These are phyloP conservation scores for Muntiacus reevesi DNA, from an alignment of 2,113 vertebrate genomes.

Conservation along the genomic window DNA sequence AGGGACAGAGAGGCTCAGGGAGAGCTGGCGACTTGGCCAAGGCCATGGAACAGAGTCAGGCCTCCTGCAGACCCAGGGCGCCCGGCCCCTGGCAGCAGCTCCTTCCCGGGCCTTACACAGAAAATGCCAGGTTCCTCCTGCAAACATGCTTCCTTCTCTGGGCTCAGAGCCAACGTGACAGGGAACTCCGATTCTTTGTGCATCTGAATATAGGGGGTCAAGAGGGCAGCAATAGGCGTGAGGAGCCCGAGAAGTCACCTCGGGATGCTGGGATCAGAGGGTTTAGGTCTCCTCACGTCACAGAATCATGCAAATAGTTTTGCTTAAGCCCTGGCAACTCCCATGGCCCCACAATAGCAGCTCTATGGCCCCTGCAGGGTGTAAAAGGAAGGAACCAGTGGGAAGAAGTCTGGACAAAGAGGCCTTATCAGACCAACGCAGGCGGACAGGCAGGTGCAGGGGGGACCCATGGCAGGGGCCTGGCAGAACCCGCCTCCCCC, in stretches of 20 bases:
- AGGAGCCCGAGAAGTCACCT: background rate
- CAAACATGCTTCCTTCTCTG: background rate
- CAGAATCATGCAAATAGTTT: slow-evolving; percentile 43
- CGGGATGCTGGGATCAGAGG: background rate
- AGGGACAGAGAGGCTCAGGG: background rate
- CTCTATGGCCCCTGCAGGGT: background rate
- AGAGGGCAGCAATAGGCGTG: background rate
- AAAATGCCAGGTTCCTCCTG: background rate
- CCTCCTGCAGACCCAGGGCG: background rate
- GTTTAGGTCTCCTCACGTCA: background rate
- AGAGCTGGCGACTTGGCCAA: background rate
- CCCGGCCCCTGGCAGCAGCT: background rate
- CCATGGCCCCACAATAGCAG: background rate
- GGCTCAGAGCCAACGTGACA: background rate
- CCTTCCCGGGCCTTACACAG: background rate
- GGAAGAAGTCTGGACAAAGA: background rate
- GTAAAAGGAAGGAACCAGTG: background rate
- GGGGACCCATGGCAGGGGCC: background rate
- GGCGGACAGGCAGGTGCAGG: background rate
- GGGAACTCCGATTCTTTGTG: background rate
- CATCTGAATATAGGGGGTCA: background rate
- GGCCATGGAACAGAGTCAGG: background rate
- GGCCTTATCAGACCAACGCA: slow-evolving; percentile 41
- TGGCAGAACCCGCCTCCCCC: background rate
- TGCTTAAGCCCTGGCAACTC: background rate